Conservation (phyloP, 2,888 invertebrate species). For the Chironomus riparius region DNA sequence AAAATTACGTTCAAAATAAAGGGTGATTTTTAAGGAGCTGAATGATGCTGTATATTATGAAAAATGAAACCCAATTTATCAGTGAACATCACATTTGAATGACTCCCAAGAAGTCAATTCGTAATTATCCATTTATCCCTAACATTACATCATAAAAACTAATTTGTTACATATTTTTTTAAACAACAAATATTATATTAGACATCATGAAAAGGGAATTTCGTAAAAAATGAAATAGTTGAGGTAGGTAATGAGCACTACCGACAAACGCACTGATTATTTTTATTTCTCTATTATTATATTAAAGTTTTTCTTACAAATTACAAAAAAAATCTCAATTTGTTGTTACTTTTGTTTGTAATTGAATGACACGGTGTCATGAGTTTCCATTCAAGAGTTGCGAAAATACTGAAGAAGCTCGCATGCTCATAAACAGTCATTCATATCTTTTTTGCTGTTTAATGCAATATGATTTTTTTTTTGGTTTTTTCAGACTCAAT, state of each 20-base stretch:
- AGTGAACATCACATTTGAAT: too few relatives aligned
- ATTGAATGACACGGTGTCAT: conserved; percentile 19
- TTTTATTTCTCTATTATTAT: neutral
- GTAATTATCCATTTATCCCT: too few relatives aligned
- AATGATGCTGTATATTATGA: too few relatives aligned
- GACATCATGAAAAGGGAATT: neutral
- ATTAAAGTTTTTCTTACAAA: neutral
- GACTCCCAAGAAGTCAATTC: too few relatives aligned
- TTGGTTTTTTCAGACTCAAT: neutral
- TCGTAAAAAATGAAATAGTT: neutral
- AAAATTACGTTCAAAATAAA: too few relatives aligned
- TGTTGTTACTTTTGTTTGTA: neutral
- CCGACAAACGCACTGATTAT: neutral
- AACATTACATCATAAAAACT: too few relatives aligned
- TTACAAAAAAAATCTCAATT: neutral
- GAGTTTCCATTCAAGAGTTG: conserved; percentile 1
- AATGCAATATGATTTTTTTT: neutral
- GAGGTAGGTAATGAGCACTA: neutral
- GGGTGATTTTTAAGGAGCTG: too few relatives aligned
- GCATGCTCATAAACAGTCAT: neutral
- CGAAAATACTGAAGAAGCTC: neutral
- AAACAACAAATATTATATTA: neutral
- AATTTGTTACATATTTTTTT: too few relatives aligned
- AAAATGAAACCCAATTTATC: too few relatives aligned
- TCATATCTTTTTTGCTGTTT: neutral